phyloP scores from a whole-genome alignment of 2,888 invertebrate species.

The Cremastinae sp. region DNA sequence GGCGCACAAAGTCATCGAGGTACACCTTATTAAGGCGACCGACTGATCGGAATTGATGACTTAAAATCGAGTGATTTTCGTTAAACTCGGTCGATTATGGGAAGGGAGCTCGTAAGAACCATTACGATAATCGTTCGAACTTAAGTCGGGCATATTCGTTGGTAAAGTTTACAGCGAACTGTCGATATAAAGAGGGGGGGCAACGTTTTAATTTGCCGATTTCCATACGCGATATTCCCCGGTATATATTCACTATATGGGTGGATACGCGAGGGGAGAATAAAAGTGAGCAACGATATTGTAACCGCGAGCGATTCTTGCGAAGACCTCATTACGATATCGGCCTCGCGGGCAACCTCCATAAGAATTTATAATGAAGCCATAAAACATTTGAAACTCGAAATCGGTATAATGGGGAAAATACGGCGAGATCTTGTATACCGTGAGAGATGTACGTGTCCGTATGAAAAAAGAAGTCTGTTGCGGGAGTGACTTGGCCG shows the following conservation, averaged over 20 bases:
- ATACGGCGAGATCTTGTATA: not conserved
- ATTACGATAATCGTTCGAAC: constrained; percentile 20
- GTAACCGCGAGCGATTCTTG: constrained; percentile 9
- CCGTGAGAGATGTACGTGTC: not conserved
- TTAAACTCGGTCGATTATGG: not conserved
- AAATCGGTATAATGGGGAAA: constrained; percentile 20
- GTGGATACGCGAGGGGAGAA: not conserved
- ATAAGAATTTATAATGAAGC: constrained; percentile 46
- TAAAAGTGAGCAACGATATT: not conserved
- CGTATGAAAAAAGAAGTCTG: constrained; percentile 13
- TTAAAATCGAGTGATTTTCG: constrained; percentile 25
- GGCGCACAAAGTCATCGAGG: too few species aligned
- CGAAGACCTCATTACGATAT: constrained; percentile 10
- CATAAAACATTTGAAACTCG: constrained; percentile 44
- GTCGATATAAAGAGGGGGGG: constrained; percentile 22
- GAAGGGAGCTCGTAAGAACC: not conserved
- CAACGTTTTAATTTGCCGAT: constrained; percentile 34
- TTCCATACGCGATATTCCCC: constrained; percentile 8
- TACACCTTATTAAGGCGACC: too few species aligned
- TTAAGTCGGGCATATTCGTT: constrained; percentile 51
- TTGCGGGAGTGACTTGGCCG: constrained; percentile 17
- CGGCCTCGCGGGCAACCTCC: not conserved
- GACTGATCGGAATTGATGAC: too few species aligned
- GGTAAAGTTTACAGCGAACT: constrained; percentile 24
- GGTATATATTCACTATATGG: too few species aligned